Evolutionary conservation across 2,888 invertebrate species (phyloP).

Genomic region (Cataglyphis altisquamis): DNA sequence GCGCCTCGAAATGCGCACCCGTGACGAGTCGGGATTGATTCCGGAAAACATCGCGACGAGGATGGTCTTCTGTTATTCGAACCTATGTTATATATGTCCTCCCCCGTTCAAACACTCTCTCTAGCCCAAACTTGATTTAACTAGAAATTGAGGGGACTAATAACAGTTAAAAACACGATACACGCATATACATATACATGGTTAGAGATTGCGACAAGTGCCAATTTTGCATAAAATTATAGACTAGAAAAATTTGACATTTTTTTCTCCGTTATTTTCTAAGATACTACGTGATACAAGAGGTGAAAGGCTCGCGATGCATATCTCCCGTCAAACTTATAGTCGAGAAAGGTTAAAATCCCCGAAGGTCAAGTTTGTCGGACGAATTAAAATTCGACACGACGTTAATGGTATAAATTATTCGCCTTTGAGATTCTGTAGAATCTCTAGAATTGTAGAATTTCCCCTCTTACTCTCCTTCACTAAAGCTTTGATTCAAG

Average conservation of each 20-base stretch:
- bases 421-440: not conserved
- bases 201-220: not conserved
- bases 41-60: not conserved
- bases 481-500: conserved; percentile 20
- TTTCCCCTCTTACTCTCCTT: not conserved
- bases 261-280: not conserved
- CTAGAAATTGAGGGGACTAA: not conserved
- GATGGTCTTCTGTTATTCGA: not conserved
- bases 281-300: not conserved
- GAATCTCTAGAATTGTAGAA: conserved; percentile 5
- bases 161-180: not conserved
- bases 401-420: conserved; percentile 8
- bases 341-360: not conserved
- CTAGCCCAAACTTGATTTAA: not conserved
- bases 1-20: not conserved
- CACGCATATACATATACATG: not conserved
- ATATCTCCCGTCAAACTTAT: not conserved
- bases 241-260: not conserved
- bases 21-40: conserved; percentile 25
- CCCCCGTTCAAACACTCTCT: not conserved
- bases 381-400: conserved; percentile 27
- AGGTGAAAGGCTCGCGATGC: not conserved
- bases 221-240: not conserved
- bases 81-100: not conserved
- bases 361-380: conserved; percentile 30